phyloP scores from a whole-genome alignment of 2,113 vertebrate species.

The Gopherus evgoodei region DNA sequence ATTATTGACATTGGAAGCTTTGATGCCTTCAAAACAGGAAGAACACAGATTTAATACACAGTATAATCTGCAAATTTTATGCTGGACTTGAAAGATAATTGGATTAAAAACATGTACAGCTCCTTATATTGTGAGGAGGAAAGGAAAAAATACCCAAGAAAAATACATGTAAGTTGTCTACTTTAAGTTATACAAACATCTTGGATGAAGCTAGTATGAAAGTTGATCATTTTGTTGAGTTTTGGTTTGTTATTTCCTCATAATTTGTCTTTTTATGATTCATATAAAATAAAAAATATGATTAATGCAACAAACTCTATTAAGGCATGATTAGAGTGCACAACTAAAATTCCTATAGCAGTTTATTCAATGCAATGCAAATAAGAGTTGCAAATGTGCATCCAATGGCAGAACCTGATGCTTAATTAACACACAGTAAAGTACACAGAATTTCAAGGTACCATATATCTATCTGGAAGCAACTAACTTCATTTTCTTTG shows the following conservation, averaged over 20 bases:
- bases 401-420: neutral
- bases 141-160: neutral
- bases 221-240: neutral
- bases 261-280: neutral
- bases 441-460: neutral
- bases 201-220: neutral
- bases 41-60: neutral
- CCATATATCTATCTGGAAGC: neutral
- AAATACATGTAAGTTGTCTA: neutral
- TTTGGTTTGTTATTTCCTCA: constrained; percentile 4
- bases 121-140: neutral
- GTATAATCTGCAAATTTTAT: neutral
- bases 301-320: neutral
- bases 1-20: constrained; percentile 96
- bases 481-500: neutral
- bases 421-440: neutral
- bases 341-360: neutral
- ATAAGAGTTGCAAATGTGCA: neutral
- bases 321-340: neutral
- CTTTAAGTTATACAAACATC: neutral
- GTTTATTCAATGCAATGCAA: neutral
- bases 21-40: constrained; percentile 84
- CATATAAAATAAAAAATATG: neutral
- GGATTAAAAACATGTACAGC: neutral
- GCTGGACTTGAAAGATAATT: neutral